These are phyloP conservation scores for Elgaria multicarinata DNA, from an alignment of 2,113 vertebrate genomes.

Conservation along the genomic window DNA sequence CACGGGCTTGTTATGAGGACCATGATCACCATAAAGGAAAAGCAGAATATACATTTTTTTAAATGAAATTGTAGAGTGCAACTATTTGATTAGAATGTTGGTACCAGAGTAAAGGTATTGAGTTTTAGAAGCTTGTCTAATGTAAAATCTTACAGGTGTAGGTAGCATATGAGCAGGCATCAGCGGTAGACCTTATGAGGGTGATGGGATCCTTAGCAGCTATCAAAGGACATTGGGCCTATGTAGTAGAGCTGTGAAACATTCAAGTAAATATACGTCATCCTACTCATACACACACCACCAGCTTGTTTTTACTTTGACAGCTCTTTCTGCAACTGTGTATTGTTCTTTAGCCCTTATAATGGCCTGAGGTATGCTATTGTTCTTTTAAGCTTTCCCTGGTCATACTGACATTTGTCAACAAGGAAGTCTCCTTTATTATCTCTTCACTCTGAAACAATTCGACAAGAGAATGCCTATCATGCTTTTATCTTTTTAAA, in stretches of 20 bases:
- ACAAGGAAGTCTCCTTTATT: rapidly evolving
- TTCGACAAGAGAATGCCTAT: not conserved
- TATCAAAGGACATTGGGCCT: not conserved
- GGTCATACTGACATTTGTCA: conserved; percentile 7
- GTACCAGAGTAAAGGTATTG: no score
- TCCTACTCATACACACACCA: not conserved
- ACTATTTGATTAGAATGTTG: no score
- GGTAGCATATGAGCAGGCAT: not conserved
- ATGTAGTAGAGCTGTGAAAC: not conserved
- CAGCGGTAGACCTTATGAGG: not conserved
- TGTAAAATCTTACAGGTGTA: no score
- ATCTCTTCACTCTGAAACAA: not conserved
- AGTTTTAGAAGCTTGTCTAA: no score
- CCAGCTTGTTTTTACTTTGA: not conserved
- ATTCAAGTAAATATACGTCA: not conserved
- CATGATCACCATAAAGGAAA: no score
- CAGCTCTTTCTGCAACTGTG: not conserved
- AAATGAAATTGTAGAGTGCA: no score
- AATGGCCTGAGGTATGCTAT: not conserved
- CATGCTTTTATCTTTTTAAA: conserved; percentile 21
- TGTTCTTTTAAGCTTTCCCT: not conserved
- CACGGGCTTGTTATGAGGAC: no score
- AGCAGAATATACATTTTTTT: no score
- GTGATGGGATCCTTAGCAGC: no score
- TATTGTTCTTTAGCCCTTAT: not conserved